Evolutionary conservation across 2,113 vertebrate genomes (phyloP).

Genomic region (Tamias sibiricus): DNA sequence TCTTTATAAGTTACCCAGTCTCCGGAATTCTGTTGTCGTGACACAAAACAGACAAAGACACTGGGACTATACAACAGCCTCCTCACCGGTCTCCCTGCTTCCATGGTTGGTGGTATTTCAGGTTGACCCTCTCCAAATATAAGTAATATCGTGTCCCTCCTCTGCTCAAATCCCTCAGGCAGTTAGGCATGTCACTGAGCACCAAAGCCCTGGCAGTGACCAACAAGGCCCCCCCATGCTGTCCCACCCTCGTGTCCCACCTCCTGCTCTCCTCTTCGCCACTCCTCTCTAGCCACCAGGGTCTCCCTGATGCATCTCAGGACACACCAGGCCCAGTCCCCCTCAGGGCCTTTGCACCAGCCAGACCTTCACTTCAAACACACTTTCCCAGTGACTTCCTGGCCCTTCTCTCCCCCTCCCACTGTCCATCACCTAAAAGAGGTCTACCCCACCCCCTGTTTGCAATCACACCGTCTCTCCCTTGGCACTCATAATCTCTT

Average conservation of each 20-base stretch:
- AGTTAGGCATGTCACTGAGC: neutral
- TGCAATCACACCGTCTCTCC: neutral
- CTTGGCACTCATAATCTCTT: neutral
- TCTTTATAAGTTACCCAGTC: neutral
- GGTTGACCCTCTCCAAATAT: neutral
- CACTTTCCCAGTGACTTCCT: fast-evolving
- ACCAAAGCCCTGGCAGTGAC: neutral
- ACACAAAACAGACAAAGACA: neutral
- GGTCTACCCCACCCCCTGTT: neutral
- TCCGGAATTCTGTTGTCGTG: neutral
- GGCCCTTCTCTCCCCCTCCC: neutral
- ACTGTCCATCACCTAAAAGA: neutral
- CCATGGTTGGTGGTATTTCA: neutral
- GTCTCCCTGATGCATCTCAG: neutral
- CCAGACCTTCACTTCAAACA: neutral
- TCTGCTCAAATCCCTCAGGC: neutral
- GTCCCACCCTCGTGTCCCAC: neutral
- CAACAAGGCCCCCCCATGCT: fast-evolving
- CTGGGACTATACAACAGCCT: neutral
- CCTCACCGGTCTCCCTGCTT: neutral
- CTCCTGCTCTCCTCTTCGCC: neutral
- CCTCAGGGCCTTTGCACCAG: neutral
- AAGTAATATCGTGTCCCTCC: neutral
- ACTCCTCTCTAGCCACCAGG: neutral
- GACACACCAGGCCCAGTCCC: neutral